Percentiles rank a stretch among this genome's conserved stretches.
These are phyloP conservation scores for Papilio glaucus DNA, from an alignment of 1,140 invertebrate species.

Conservation along the genomic window DNA sequence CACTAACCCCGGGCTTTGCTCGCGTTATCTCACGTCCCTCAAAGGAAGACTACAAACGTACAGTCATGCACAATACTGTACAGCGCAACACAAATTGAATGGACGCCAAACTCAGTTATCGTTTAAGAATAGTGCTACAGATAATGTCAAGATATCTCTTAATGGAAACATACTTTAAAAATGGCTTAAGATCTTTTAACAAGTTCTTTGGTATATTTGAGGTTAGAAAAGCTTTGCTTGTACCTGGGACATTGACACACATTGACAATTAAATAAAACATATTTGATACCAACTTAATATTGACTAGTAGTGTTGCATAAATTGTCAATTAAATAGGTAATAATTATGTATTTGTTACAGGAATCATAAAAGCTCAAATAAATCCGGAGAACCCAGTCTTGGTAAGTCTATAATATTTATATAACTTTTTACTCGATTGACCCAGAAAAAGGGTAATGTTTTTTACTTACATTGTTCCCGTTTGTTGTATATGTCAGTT, in stretches of 20 bases:
- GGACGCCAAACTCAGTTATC: not conserved
- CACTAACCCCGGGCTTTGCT: not conserved
- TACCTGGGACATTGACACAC: not conserved
- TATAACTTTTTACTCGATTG: no score
- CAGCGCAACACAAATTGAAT: not conserved
- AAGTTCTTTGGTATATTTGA: no score
- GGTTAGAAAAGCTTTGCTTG: no score
- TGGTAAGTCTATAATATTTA: not conserved
- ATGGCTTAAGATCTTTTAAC: no score
- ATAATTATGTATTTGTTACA: conserved; percentile 21
- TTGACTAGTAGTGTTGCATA: no score
- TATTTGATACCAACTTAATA: no score
- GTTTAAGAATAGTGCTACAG: not conserved
- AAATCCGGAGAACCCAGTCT: not conserved
- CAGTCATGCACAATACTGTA: not conserved
- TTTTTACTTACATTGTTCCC: no score
- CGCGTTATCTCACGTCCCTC: not conserved
- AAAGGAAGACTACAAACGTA: not conserved
- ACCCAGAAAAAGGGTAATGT: no score
- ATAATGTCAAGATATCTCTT: not conserved
- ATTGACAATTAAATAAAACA: no score
- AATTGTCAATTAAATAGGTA: not conserved
- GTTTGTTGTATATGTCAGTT: no score
- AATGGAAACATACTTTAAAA: no score
- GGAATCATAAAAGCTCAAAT: not conserved